Evolutionary conservation across 2,888 invertebrate genomes (phyloP), one percentile per base, ranked within the genome.

Genomic region (Pinctada fucata): DNA sequence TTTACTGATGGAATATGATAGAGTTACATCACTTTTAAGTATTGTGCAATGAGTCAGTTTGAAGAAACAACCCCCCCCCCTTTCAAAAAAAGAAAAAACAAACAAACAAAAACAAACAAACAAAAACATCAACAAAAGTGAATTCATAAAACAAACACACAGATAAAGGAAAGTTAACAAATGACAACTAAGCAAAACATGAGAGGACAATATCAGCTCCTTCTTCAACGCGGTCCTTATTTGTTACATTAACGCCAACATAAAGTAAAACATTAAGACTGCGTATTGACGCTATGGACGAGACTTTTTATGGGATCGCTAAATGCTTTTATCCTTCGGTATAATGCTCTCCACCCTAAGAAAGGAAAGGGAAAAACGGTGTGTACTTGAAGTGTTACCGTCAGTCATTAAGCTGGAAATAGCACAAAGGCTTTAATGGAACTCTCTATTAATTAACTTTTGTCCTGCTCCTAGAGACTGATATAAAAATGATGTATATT

Each of bases 71-170:
- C 31, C 31, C 31, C 31, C 31, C 31, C 31, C 31, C 31, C 31
- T 1, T 31, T 31, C 70, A 50, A 70, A 67, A 72, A 78, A 66
- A 68, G 1, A 31, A 31, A 76, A 69, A 73, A 82, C 71, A 79
- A 81, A 72, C 79, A 82, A 69, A 73, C 81, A 74, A 71, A 81
- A 68, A 69, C 71, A 68, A 76, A 71, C 64, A 69, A 76, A 48
- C 72, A 79, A 65, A 76, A 82, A 65, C 65, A 81, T 64, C 71
- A 81, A 70, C 78, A 80, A 76, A 75, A 78, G 68, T 78, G 73
- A 67, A 75, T 66, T 69, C 70, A 73, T 52, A 78, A 75, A 71
- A 73, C 74, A 75, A 78, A 74, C 75, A 72, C 74, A 74, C 76
- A 80, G 75, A 78, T 75, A 68, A 63, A 74, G 3, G 13, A 63